Percentiles rank a stretch among this genome's conserved stretches.
Evolutionary conservation across 2,797 vertebrate genomes (phyloP).

Genomic region (Podargus strigoides): DNA sequence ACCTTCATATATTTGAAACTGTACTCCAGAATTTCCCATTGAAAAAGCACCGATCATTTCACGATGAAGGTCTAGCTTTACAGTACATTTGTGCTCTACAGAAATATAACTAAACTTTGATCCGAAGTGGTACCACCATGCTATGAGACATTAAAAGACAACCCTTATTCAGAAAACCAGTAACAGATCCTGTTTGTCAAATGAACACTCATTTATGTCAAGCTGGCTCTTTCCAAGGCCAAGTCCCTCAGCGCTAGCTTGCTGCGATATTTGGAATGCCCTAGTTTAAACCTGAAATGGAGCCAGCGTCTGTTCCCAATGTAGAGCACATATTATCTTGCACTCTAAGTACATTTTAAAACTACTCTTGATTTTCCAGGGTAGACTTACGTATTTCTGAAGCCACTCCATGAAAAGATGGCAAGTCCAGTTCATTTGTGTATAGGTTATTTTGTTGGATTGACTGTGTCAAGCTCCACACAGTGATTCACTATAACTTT

Average conservation of each 20-base stretch:
- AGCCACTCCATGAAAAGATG: background rate
- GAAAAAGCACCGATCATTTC: background rate
- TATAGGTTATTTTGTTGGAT: background rate
- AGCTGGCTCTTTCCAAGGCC: conserved; percentile 18
- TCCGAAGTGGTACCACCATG: background rate
- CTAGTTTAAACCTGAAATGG: conserved; percentile 54
- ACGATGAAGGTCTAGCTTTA: background rate
- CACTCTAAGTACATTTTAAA: background rate
- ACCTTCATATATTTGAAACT: background rate
- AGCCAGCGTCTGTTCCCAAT: conserved; percentile 43
- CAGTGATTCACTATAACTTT: background rate
- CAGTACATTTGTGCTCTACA: background rate
- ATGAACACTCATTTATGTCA: conserved; percentile 24
- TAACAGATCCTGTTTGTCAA: conserved; percentile 26
- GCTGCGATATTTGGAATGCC: conserved; percentile 62
- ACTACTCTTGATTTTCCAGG: background rate
- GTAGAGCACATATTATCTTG: conserved; percentile 21
- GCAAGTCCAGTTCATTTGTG: background rate
- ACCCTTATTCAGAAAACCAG: background rate
- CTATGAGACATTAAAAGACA: background rate
- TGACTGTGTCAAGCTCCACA: background rate
- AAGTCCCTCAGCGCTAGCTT: conserved; percentile 16
- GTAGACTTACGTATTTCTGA: background rate
- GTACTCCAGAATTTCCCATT: background rate
- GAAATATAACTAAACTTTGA: background rate